Base-by-base conservation (phyloP, 2,888 invertebrate genomes). In the Invenusta paracnida region DNA sequence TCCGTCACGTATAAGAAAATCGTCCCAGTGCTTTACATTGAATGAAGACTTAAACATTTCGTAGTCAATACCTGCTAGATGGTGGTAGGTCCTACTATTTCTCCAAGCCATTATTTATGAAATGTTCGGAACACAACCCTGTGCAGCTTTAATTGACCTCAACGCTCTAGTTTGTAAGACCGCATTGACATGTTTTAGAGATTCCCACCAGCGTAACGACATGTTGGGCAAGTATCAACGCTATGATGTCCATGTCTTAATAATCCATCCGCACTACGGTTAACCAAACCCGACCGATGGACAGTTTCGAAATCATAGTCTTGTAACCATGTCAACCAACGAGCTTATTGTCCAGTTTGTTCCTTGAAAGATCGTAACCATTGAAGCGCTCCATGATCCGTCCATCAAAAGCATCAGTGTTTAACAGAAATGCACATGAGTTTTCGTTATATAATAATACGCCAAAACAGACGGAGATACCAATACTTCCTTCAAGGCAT, bases 341-440 rank as follows among this genome's bases (percentile, higher is more conserved):
- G 87, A 0, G 90, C 91, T 0, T 93, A 87, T 48, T 92, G 86
- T 13, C 92, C 91, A n/a, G 89, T 89, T 0, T 91, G 90, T 2
- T 91, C 89, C 86, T 92, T 91, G 1, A 92, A 66, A 0, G 88
- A 88, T 87, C 91, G 87, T 1, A 93, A 87, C 91, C 92, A 93
- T 89, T 91, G 91, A 31, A 93, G 88, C 0, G 92, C 91, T 86
- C 92, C 90, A 85, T 92, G 93, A 86, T 93, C 93, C 0, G 91
- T 92, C 87, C 0, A 92, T 17, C 30, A 25, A 28, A 29, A 82
- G 29, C 82, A 17, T 82, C 82, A 13, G 82, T 82, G 28, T 82
- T 28, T 27, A 82, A 25, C 29, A 82, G 13, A 17, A 82, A 82
- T 82, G 29, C 82, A 23, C 82, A 23, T 1, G 82, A 29, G 25